Conservation (phyloP, 2,888 invertebrate species). For the Ganaspis brasiliensis region DNA sequence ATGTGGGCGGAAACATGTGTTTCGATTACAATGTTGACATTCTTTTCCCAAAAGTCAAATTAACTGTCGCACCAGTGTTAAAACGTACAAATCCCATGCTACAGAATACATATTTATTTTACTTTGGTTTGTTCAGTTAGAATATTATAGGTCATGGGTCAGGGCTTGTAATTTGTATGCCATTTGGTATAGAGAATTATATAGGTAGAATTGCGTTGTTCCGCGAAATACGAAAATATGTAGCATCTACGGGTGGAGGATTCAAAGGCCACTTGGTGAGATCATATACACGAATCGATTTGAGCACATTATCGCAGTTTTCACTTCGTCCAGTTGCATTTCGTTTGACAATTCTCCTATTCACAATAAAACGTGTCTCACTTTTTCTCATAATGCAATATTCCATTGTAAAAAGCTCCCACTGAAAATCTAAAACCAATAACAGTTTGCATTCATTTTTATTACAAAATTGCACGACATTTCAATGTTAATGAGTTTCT, state of each 20-base stretch:
- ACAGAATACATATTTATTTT: constrained; percentile 7
- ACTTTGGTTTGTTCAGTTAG: constrained; percentile 10
- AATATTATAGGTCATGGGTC: constrained; percentile 17
- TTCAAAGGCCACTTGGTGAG: constrained; percentile 5
- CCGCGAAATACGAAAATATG: constrained; percentile 11
- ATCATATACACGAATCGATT: constrained; percentile 15
- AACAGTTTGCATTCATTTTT: not conserved
- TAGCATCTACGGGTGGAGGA: not conserved
- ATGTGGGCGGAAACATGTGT: not conserved
- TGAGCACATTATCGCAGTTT: constrained; percentile 4
- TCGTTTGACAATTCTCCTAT: not conserved
- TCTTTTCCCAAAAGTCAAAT: constrained; percentile 3
- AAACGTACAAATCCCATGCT: not conserved
- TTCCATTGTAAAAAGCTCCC: not conserved
- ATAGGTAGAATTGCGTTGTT: constrained; percentile 9
- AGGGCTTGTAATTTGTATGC: not conserved
- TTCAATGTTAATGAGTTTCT: not conserved
- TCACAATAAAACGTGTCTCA: not conserved
- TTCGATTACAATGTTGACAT: not conserved
- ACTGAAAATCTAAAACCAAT: constrained; percentile 9
- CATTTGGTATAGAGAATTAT: not conserved
- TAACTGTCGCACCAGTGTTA: not conserved
- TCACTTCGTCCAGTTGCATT: not conserved
- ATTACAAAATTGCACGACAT: not conserved
- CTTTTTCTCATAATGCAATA: not conserved